Evolutionary conservation across 2,888 invertebrate genomes (phyloP).

Genomic region (Malacosoma neustria): DNA sequence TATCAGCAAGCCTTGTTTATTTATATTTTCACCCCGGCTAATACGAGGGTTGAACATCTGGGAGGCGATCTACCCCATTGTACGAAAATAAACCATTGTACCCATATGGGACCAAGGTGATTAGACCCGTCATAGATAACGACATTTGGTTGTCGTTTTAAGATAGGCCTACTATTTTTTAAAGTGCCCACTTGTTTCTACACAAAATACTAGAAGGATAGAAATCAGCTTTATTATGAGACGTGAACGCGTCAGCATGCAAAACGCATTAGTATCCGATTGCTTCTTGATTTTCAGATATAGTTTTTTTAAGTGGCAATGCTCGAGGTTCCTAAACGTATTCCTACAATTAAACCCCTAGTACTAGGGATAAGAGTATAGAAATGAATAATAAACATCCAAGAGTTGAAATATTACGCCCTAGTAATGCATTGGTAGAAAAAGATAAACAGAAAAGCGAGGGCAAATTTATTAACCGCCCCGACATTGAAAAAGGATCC

Average conservation of each 20-base stretch:
- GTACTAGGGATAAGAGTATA: too few relatives aligned
- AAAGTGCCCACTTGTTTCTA: slow-evolving; percentile 1
- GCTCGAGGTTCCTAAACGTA: too few relatives aligned
- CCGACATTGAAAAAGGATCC: slow-evolving; percentile 51
- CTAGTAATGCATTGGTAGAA: not conserved
- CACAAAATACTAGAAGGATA: too few relatives aligned
- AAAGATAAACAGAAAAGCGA: not conserved
- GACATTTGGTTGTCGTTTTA: slow-evolving; percentile 4
- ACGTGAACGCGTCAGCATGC: too few relatives aligned
- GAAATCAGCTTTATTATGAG: too few relatives aligned
- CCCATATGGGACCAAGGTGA: slow-evolving; percentile 23
- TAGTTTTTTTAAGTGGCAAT: too few relatives aligned
- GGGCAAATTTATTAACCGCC: slow-evolving; percentile 3
- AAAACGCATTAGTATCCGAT: too few relatives aligned
- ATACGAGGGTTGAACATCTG: slow-evolving; percentile 57
- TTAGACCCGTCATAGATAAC: slow-evolving; percentile 13
- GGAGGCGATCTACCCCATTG: slow-evolving; percentile 40
- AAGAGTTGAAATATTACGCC: too few relatives aligned
- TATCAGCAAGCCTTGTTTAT: slow-evolving; percentile 73
- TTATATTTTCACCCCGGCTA: slow-evolving; percentile 63
- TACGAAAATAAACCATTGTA: slow-evolving; percentile 63
- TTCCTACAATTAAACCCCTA: too few relatives aligned
- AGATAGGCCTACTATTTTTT: slow-evolving; percentile 3
- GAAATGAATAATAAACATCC: too few relatives aligned
- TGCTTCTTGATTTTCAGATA: too few relatives aligned